Percentiles rank a stretch among this genome's conserved stretches.
These are phyloP conservation scores for Aphelenchoides avenae DNA, from an alignment of 1,140 invertebrate species.

Conservation along the genomic window DNA sequence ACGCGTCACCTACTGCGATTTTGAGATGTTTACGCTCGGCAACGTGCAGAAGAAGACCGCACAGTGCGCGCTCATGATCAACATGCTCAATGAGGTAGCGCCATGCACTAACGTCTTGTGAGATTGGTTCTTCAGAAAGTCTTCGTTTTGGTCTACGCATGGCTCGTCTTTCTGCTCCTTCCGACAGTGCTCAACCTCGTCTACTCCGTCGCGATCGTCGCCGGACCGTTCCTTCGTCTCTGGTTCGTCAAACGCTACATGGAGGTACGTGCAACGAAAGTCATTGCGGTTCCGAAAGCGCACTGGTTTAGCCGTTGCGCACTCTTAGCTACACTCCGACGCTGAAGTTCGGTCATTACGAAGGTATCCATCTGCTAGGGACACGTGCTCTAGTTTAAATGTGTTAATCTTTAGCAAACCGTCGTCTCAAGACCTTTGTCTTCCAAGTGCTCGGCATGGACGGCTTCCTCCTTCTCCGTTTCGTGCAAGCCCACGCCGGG, in stretches of 20 bases:
- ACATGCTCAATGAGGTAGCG: conserved; percentile 42
- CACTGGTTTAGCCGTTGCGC: no score
- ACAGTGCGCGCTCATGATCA: conserved; percentile 30
- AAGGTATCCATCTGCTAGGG: no score
- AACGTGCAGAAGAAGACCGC: background rate
- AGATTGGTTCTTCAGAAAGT: no score
- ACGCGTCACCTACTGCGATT: conserved; percentile 23
- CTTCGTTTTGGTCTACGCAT: conserved; percentile 28
- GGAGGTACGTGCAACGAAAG: no score
- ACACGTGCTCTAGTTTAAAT: no score
- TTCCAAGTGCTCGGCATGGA: conserved; percentile 5
- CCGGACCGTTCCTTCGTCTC: no score
- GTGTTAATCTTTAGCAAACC: background rate
- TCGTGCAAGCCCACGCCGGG: conserved; percentile 10
- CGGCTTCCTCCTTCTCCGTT: conserved; percentile 10
- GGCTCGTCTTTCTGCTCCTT: conserved; percentile 19
- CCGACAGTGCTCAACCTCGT: conserved; percentile 11
- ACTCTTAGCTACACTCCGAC: no score
- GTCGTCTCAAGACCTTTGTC: conserved; percentile 2
- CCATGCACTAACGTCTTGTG: no score
- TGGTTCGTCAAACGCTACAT: no score
- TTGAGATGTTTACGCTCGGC: conserved; percentile 7
- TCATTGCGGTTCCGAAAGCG: no score
- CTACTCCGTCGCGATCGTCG: no score
- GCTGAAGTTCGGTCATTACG: no score